A percentile compares a stretch with the other conserved stretches of the same genome.
These are phyloP conservation scores for Otolemur garnettii DNA, from an alignment of 2,113 vertebrate genomes.

Conservation along the genomic window DNA sequence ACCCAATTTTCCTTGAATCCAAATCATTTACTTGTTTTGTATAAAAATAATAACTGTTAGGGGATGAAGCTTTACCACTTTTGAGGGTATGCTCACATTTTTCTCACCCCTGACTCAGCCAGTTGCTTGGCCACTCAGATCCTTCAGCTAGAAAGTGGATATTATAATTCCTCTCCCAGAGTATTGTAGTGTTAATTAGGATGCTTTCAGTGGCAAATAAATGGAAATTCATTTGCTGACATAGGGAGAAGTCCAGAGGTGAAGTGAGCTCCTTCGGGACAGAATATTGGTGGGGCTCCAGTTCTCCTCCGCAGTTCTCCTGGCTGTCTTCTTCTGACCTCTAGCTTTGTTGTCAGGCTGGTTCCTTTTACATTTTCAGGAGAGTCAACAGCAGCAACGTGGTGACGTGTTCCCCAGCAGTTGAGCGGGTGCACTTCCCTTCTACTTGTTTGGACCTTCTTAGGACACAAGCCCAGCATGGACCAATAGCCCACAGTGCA, in stretches of 20 bases:
- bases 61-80: not conserved
- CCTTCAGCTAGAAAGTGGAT: not conserved
- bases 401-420: not conserved
- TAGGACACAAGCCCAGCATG: not conserved
- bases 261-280: not conserved
- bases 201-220: slow-evolving; percentile 51
- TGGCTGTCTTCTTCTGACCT: not conserved
- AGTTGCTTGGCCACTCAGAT: not conserved
- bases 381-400: not conserved
- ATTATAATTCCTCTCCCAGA: not conserved
- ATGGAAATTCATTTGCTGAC: slow-evolving; percentile 45
- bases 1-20: not conserved
- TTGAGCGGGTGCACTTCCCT: not conserved
- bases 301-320: not conserved
- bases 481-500: not conserved
- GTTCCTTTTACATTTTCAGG: not conserved
- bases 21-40: not conserved
- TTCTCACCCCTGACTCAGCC: not conserved
- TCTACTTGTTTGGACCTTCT: not conserved
- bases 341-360: not conserved
- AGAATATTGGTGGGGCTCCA: not conserved
- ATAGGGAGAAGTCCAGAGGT: slow-evolving; percentile 17
- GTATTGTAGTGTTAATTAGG: not conserved
- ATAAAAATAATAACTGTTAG: not conserved
- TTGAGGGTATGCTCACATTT: not conserved